A percentile compares a stretch with the other conserved stretches of the same genome.
Conservation (phyloP, 2,797 vertebrate genomes). For the Clarias platycephalus region DNA sequence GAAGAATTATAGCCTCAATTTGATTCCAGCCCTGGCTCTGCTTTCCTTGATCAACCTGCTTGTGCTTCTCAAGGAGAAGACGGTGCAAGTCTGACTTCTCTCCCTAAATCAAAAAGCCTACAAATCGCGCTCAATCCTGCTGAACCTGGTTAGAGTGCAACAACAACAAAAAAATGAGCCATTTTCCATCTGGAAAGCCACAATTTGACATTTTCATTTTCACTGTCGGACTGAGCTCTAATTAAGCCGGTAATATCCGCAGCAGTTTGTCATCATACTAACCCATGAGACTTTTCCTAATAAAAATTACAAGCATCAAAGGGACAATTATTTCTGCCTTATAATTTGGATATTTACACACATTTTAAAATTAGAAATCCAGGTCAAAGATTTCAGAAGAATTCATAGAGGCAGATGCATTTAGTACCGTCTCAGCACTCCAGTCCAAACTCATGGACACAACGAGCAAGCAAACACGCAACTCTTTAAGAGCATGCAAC, state of each 20-base stretch:
- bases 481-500: background rate
- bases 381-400: background rate
- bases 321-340: slow-evolving; percentile 44
- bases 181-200: slow-evolving; percentile 71
- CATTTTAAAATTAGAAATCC: slow-evolving; percentile 25
- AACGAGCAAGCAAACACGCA: background rate
- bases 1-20: slow-evolving; percentile 67
- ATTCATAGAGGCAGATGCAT: background rate
- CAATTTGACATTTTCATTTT: slow-evolving; percentile 82
- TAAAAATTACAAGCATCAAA: background rate
- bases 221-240: slow-evolving; percentile 75
- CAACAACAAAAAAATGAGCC: slow-evolving; percentile 43
- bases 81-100: slow-evolving; percentile 68
- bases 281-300: slow-evolving; percentile 32
- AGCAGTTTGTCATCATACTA: slow-evolving; percentile 65
- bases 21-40: slow-evolving; percentile 65
- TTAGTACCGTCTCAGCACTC: background rate
- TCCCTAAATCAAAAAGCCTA: slow-evolving; percentile 75
- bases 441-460: background rate
- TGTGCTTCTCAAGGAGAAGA: slow-evolving; percentile 74
- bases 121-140: slow-evolving; percentile 72
- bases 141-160: slow-evolving; percentile 63
- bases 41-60: slow-evolving; percentile 74
- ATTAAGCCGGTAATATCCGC: slow-evolving; percentile 71
- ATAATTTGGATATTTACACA: slow-evolving; percentile 40